Percentiles rank a stretch among this genome's conserved stretches.
phyloP scores from a whole-genome alignment of 2,888 invertebrate genomes.

The Campoplex nolae region DNA sequence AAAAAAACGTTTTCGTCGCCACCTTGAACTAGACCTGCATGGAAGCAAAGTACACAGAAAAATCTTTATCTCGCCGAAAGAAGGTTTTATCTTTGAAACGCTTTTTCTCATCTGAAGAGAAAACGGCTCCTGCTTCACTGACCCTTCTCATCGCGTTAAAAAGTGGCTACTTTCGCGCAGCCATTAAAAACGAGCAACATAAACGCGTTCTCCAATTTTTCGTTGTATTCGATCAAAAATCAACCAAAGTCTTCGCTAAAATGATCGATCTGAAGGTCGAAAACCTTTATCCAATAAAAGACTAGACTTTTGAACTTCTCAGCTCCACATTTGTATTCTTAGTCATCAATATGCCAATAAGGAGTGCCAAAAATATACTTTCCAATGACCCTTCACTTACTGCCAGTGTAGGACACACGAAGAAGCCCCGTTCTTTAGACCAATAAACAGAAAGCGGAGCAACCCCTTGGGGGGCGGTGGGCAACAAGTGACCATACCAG shows the following conservation, averaged over 20 bases:
- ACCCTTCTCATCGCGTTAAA: neutral
- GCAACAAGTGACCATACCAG: slow-evolving; percentile 76
- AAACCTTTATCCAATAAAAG: neutral
- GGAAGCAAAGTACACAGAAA: neutral
- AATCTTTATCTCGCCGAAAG: slow-evolving; percentile 3
- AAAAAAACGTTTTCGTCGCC: slow-evolving; percentile 30
- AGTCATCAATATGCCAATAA: neutral
- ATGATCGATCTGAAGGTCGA: neutral
- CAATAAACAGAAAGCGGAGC: slow-evolving; percentile 74
- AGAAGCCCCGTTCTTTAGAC: slow-evolving; percentile 16
- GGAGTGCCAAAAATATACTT: neutral
- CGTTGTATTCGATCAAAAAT: neutral
- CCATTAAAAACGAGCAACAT: neutral
- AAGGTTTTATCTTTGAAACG: neutral
- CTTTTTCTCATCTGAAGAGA: slow-evolving; percentile 8
- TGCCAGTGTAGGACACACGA: neutral
- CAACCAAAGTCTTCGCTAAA: neutral
- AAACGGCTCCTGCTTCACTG: slow-evolving; percentile 3
- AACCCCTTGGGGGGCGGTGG: slow-evolving; percentile 73
- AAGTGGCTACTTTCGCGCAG: neutral
- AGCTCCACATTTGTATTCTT: neutral
- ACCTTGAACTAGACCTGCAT: slow-evolving; percentile 57
- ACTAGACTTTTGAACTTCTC: neutral
- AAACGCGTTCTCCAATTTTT: neutral
- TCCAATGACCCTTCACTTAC: neutral